These are phyloP conservation scores for Bactericera cockerelli DNA, from an alignment of 1,140 invertebrate genomes.

Conservation along the genomic window DNA sequence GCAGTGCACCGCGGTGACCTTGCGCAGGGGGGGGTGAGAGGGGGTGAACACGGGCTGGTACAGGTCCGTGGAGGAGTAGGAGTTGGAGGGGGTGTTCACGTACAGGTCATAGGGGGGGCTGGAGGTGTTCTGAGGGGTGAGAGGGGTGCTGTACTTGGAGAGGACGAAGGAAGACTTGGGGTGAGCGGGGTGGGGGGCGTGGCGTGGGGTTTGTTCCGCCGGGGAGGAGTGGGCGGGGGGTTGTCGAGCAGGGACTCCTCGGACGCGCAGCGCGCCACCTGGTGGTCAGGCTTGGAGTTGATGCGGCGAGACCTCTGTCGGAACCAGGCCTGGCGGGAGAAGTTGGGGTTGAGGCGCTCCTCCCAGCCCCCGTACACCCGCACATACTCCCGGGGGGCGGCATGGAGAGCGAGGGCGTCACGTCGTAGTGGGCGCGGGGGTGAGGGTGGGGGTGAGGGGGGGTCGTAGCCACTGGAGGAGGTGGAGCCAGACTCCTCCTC, in stretches of 20 bases:
- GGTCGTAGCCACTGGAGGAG: slow-evolving; percentile 44
- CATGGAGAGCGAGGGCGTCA: slow-evolving; percentile 23
- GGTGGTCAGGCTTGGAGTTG: slow-evolving; percentile 14
- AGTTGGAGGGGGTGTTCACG: background rate
- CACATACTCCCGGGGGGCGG: slow-evolving; percentile 29
- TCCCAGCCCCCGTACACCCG: slow-evolving; percentile 38
- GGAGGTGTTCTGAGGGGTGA: slow-evolving; percentile 2
- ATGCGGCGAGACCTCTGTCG: slow-evolving; percentile 30
- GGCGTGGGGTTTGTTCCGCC: slow-evolving; percentile 21
- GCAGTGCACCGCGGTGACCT: slow-evolving; percentile 17
- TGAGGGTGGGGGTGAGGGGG: slow-evolving; percentile 24
- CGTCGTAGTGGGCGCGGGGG: slow-evolving; percentile 18
- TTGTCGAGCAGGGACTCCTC: slow-evolving; percentile 30
- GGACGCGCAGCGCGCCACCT: slow-evolving; percentile 29
- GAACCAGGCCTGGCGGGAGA: slow-evolving; percentile 41
- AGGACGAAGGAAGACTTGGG: slow-evolving; percentile 11
- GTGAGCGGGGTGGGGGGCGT: background rate
- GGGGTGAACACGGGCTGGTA: slow-evolving; percentile 9
- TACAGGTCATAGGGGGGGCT: background rate
- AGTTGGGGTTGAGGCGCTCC: slow-evolving; percentile 38
- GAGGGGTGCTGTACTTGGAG: slow-evolving; percentile 9
- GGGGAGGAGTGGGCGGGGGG: slow-evolving; percentile 18
- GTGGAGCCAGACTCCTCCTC: slow-evolving; percentile 45
- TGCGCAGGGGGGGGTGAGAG: background rate
- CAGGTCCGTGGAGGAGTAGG: slow-evolving; percentile 16